Percentiles rank a stretch among this genome's conserved stretches.
These are phyloP conservation scores for Rhabdophis nuchalis DNA, from an alignment of 2,797 vertebrate genomes.

Conservation along the genomic window DNA sequence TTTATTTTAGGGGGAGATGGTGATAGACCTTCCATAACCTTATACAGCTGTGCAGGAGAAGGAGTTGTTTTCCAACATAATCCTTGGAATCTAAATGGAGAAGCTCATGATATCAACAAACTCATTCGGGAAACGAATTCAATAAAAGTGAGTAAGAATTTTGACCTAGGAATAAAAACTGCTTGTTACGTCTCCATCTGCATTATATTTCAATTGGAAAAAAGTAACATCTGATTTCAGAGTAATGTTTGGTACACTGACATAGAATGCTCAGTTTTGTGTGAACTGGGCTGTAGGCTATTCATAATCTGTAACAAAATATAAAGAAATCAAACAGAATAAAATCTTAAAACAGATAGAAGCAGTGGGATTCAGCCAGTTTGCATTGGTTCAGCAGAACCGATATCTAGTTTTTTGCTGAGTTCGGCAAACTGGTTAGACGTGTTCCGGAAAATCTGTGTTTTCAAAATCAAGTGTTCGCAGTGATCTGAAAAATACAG, in stretches of 20 bases:
- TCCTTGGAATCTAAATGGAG: constrained; percentile 80
- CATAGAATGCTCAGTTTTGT: not conserved
- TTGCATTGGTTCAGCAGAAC: too few species aligned
- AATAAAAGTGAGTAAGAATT: constrained; percentile 79
- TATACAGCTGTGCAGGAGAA: constrained; percentile 95
- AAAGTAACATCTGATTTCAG: not conserved
- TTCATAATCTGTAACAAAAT: not conserved
- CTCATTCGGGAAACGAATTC: constrained; percentile 87
- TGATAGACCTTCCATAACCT: constrained; percentile 75
- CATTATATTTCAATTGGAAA: not conserved
- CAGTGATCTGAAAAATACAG: not conserved
- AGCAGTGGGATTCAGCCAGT: too few species aligned
- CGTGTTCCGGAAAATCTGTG: too few species aligned
- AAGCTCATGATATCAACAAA: constrained; percentile 87
- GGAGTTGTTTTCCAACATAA: constrained; percentile 90
- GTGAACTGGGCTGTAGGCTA: not conserved
- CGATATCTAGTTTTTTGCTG: too few species aligned
- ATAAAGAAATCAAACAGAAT: not conserved
- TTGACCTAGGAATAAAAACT: not conserved
- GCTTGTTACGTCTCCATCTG: not conserved
- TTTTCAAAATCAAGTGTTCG: not conserved
- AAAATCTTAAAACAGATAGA: not conserved
- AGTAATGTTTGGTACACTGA: not conserved
- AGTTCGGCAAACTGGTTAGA: too few species aligned
- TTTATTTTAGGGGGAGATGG: constrained; percentile 70